Percentiles rank a stretch among this genome's conserved stretches.
Evolutionary conservation across 2,888 invertebrate genomes (phyloP).

Genomic region (Geotrupes spiniger): DNA sequence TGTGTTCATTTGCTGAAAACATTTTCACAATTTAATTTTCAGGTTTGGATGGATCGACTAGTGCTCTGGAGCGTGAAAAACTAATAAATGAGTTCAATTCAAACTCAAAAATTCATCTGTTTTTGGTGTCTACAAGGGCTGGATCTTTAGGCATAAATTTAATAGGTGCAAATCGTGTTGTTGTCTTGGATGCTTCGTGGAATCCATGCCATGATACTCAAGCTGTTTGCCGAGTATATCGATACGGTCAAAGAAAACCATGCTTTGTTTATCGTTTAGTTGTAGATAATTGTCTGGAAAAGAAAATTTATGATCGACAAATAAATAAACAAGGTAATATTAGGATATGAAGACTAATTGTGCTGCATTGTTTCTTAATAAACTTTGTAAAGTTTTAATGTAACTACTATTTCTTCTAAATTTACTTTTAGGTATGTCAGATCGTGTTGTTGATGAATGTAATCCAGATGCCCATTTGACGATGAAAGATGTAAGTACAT

Average conservation of each 20-base stretch:
- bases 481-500: slow-evolving; percentile 83
- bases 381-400: no score
- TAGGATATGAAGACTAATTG: no score
- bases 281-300: slow-evolving; percentile 95
- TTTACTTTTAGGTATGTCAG: slow-evolving; percentile 75
- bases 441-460: slow-evolving; percentile 96
- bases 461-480: slow-evolving; percentile 93
- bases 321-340: slow-evolving; percentile 97
- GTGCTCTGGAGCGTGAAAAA: slow-evolving; percentile 90
- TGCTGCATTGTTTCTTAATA: no score
- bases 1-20: no score
- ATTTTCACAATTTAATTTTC: slow-evolving; percentile 30
- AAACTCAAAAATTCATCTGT: slow-evolving; percentile 81
- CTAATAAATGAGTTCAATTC: slow-evolving; percentile 95
- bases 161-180: slow-evolving; percentile 94
- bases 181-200: slow-evolving; percentile 98
- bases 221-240: slow-evolving; percentile 94
- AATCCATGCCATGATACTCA: slow-evolving; percentile 98
- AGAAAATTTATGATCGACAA: slow-evolving; percentile 97
- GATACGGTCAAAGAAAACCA: slow-evolving; percentile 91
- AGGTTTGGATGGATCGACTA: slow-evolving; percentile 95
- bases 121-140: slow-evolving; percentile 94
- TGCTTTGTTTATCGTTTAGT: slow-evolving; percentile 96
- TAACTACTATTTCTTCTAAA: no score
- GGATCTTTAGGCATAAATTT: slow-evolving; percentile 97